These are phyloP conservation scores for Centruroides vittatus DNA, from an alignment of 1,140 invertebrate genomes.

Conservation along the genomic window DNA sequence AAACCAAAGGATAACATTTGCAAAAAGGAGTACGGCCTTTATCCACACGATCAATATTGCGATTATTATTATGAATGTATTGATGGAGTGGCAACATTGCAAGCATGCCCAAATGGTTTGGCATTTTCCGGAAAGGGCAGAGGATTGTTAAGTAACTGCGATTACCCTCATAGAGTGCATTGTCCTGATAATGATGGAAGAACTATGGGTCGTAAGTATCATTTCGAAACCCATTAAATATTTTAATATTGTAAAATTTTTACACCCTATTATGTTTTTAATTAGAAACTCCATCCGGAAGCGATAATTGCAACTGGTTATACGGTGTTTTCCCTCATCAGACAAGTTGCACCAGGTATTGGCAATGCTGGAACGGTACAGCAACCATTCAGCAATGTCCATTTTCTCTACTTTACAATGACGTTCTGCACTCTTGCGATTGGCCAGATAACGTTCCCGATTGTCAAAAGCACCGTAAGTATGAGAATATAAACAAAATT, in stretches of 20 bases:
- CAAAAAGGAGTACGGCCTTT: constrained; percentile 16
- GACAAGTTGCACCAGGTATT: constrained; percentile 79
- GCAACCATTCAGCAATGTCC: constrained; percentile 85
- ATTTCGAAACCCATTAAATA: not conserved
- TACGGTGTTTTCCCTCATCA: constrained; percentile 88
- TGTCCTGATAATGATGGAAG: constrained; percentile 18
- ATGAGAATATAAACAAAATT: constrained; percentile 16
- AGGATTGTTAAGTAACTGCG: constrained; percentile 20
- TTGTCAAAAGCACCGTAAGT: constrained; percentile 86
- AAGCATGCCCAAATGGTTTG: constrained; percentile 64
- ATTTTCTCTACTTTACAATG: constrained; percentile 77
- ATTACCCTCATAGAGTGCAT: constrained; percentile 22
- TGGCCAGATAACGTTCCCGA: constrained; percentile 86
- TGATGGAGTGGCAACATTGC: constrained; percentile 18
- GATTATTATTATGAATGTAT: constrained; percentile 24
- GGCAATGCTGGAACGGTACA: constrained; percentile 89
- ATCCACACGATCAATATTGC: constrained; percentile 23
- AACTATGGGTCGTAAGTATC: constrained; percentile 21
- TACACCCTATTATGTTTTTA: too few species aligned
- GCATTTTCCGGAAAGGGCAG: constrained; percentile 70
- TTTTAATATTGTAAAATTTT: constrained; percentile 1
- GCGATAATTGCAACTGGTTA: constrained; percentile 80
- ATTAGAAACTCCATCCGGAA: constrained; percentile 52
- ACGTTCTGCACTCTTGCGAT: constrained; percentile 74
- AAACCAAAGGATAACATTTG: not conserved